Conservation (phyloP, 2,888 invertebrate genomes). For the Pyrocoelia pectoralis region DNA sequence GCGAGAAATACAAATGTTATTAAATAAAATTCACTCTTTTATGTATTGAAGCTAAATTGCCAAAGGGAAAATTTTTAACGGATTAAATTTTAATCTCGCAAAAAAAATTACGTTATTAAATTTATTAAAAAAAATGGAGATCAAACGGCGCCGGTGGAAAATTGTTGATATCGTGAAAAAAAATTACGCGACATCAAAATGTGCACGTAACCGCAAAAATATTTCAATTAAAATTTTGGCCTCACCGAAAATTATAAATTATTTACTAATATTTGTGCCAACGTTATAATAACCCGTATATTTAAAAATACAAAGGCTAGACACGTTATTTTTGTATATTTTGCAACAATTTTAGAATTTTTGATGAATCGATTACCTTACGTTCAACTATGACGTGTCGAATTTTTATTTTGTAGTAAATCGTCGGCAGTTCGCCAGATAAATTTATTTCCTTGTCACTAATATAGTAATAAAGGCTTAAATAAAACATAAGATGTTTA, state of each 20-base stretch:
- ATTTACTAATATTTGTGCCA: not conserved
- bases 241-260: not conserved
- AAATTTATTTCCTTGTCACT: slow-evolving; percentile 12
- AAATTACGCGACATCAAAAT: too few relatives aligned
- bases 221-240: not conserved
- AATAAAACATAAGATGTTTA: slow-evolving; percentile 13
- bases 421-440: slow-evolving; percentile 15
- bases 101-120: slow-evolving; percentile 5
- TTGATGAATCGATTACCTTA: not conserved
- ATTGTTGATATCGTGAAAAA: too few relatives aligned
- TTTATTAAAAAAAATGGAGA: slow-evolving; percentile 1
- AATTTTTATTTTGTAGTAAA: slow-evolving; percentile 9
- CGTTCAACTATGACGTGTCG: not conserved
- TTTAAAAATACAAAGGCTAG: slow-evolving; percentile 1
- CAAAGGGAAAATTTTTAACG: slow-evolving; percentile 3
- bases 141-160: too few relatives aligned
- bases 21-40: slow-evolving; percentile 5
- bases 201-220: not conserved
- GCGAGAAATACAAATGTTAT: slow-evolving; percentile 7
- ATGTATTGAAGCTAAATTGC: slow-evolving; percentile 5
- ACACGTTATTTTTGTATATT: not conserved
- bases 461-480: slow-evolving; percentile 7
- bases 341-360: not conserved
- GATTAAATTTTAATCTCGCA: slow-evolving; percentile 9
- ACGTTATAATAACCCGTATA: not conserved